phyloP scores from a whole-genome alignment of 2,113 vertebrate species.

The Lethenteron camtschaticum region DNA sequence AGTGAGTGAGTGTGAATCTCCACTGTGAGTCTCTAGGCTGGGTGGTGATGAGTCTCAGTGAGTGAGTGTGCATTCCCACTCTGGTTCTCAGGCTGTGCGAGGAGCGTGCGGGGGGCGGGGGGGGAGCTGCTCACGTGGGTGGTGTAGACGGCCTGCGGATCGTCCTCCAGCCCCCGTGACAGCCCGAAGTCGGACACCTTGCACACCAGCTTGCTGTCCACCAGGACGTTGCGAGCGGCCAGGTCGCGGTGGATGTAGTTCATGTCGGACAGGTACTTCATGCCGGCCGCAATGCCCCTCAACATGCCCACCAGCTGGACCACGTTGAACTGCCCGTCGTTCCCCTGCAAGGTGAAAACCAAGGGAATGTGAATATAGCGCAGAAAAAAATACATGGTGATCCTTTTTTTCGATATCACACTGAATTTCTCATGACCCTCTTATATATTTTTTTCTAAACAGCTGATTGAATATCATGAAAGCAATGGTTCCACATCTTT shows the following conservation, averaged over 20 bases:
- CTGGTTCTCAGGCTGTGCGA: too few species aligned
- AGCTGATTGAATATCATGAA: too few species aligned
- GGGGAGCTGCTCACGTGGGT: not conserved
- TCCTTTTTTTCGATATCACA: too few species aligned
- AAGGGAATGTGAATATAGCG: not conserved
- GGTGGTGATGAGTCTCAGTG: too few species aligned
- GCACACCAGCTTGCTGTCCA: slow-evolving; percentile 3
- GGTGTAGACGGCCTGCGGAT: slow-evolving; percentile 5
- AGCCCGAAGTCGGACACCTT: slow-evolving; percentile 1
- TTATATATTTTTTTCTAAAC: too few species aligned
- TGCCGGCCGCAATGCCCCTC: slow-evolving; percentile 2
- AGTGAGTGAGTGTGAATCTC: too few species aligned
- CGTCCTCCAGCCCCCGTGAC: not conserved
- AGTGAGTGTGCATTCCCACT: too few species aligned
- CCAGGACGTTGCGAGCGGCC: slow-evolving; percentile 3
- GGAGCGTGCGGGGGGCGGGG: too few species aligned
- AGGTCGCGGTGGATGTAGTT: slow-evolving; percentile 5
- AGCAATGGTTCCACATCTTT: too few species aligned
- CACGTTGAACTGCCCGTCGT: slow-evolving; percentile 6
- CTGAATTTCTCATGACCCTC: too few species aligned
- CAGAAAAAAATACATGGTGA: not conserved
- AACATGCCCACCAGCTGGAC: not conserved
- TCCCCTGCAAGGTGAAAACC: not conserved
- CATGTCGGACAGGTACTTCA: slow-evolving; percentile 3
- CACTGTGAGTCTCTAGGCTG: too few species aligned